phyloP scores from a whole-genome alignment of 2,113 vertebrate species.

The Gymnobelideus leadbeateri region DNA sequence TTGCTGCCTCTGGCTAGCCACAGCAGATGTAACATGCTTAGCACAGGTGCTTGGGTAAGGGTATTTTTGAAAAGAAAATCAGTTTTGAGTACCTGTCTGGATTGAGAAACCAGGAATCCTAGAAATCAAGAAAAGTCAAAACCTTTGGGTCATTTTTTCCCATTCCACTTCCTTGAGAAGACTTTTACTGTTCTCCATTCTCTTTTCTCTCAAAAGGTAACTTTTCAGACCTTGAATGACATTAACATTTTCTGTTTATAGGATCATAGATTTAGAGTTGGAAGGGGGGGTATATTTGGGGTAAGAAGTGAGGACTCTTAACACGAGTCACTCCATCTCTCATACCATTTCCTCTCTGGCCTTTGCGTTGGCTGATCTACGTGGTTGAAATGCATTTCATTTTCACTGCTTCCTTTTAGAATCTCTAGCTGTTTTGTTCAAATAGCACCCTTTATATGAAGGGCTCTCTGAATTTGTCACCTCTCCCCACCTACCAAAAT shows the following conservation, averaged over 20 bases:
- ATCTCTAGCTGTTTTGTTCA: neutral
- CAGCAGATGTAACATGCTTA: neutral
- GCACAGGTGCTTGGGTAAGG: neutral
- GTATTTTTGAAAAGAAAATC: neutral
- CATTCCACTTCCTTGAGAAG: too few species aligned
- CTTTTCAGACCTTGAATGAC: neutral
- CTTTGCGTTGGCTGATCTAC: neutral
- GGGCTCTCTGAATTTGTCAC: too few species aligned
- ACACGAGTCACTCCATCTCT: neutral
- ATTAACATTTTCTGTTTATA: neutral
- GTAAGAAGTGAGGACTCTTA: neutral
- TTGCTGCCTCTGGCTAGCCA: neutral
- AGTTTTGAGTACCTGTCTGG: neutral
- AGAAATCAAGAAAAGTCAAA: neutral
- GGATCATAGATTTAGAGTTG: neutral
- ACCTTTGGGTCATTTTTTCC: neutral
- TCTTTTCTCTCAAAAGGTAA: neutral
- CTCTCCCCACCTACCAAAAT: neutral
- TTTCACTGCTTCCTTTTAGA: neutral
- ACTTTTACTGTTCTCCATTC: neutral
- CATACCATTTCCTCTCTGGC: neutral
- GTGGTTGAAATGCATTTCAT: neutral
- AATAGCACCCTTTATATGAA: neutral
- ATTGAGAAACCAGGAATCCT: neutral
- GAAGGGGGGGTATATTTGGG: neutral